A percentile compares a stretch with the other conserved stretches of the same genome.
Conservation (phyloP, 1,140 invertebrate species). For the Neuroterus valhalla region DNA sequence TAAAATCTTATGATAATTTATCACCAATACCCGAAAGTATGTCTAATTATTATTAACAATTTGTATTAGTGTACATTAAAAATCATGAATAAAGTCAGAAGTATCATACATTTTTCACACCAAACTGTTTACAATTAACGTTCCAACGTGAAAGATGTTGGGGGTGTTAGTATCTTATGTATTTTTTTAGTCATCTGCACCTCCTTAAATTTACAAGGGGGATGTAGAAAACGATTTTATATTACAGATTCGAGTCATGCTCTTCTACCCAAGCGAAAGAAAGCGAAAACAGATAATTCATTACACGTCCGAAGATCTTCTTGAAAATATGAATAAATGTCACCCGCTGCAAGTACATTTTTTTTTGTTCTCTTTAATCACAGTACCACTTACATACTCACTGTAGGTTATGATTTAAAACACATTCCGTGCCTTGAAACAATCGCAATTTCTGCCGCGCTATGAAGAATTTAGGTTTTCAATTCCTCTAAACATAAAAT, state of each 20-base stretch:
- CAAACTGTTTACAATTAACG: conserved; percentile 18
- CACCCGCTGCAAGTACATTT: conserved; percentile 13
- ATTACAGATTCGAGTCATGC: conserved; percentile 24
- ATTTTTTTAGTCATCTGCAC: conserved; percentile 9
- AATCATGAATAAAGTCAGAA: conserved; percentile 19
- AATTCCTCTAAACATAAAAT: conserved; percentile 15
- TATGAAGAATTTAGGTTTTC: background rate
- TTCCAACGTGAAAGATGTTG: conserved; percentile 9
- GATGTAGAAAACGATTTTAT: conserved; percentile 17
- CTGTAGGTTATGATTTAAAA: conserved; percentile 27
- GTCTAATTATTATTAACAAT: conserved; percentile 12
- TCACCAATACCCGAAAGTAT: conserved; percentile 18
- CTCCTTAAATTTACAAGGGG: conserved; percentile 26
- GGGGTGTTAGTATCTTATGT: conserved; percentile 19
- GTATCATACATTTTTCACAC: conserved; percentile 23
- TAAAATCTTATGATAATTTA: conserved; percentile 29
- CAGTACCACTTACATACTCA: conserved; percentile 21
- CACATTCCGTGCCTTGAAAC: background rate
- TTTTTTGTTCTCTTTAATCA: background rate
- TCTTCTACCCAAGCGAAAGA: conserved; percentile 11
- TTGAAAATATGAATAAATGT: conserved; percentile 7
- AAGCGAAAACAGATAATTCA: conserved; percentile 11
- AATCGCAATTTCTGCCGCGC: background rate
- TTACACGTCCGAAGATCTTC: background rate
- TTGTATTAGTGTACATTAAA: conserved; percentile 13